Conservation (phyloP, 2,113 vertebrate species). For the Rhea pennata region DNA sequence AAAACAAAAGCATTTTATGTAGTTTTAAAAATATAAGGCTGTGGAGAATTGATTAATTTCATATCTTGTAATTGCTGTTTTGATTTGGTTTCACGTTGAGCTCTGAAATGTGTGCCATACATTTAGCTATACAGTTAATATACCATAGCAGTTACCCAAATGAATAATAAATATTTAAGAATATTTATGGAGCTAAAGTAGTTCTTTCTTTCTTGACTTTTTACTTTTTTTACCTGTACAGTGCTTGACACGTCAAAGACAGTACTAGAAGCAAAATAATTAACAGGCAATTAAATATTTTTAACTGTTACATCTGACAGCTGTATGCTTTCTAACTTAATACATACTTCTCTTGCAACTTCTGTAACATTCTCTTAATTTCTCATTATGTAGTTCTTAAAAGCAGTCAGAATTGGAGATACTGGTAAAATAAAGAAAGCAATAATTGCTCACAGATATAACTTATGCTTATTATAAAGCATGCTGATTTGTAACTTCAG, state of each 20-base stretch:
- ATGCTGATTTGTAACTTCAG: not conserved
- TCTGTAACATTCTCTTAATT: slow-evolving; percentile 78
- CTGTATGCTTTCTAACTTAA: slow-evolving; percentile 63
- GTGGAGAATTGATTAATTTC: not conserved
- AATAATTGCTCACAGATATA: slow-evolving; percentile 50
- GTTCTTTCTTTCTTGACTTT: slow-evolving; percentile 76
- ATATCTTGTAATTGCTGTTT: not conserved
- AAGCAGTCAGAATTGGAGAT: slow-evolving; percentile 76
- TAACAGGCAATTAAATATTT: slow-evolving; percentile 69
- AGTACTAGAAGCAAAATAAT: slow-evolving; percentile 68
- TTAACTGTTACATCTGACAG: slow-evolving; percentile 69
- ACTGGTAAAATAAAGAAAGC: slow-evolving; percentile 75
- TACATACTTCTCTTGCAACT: slow-evolving; percentile 79
- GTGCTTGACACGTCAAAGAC: slow-evolving; percentile 75
- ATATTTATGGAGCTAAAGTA: slow-evolving; percentile 79
- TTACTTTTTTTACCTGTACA: slow-evolving; percentile 57
- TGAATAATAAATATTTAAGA: slow-evolving; percentile 74
- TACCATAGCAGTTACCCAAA: not conserved
- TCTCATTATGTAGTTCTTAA: slow-evolving; percentile 76
- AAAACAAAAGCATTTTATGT: not conserved
- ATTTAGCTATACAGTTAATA: not conserved
- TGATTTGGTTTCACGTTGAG: slow-evolving; percentile 59
- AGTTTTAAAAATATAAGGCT: not conserved
- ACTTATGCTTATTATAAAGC: slow-evolving; percentile 63
- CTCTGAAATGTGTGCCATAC: not conserved